These are phyloP conservation scores for Rhamnusium bicolor DNA, from an alignment of 2,888 invertebrate species.

Conservation along the genomic window DNA sequence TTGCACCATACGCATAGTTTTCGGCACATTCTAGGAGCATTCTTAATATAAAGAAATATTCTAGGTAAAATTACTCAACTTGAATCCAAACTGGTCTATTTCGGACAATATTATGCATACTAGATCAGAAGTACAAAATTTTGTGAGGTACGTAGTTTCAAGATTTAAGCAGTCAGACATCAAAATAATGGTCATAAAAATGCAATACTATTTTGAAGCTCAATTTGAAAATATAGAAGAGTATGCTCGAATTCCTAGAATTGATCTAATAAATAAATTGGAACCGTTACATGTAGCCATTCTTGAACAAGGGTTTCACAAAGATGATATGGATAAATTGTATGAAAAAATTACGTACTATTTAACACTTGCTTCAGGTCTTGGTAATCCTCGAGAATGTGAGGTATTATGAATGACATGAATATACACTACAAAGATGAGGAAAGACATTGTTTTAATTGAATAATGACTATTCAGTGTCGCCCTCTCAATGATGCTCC, in stretches of 20 bases:
- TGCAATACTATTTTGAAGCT: conserved; percentile 25
- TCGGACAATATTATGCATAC: conserved; percentile 22
- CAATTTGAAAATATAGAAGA: conserved; percentile 9
- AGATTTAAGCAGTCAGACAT: not conserved
- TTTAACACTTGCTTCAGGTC: not conserved
- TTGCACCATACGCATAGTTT: no score
- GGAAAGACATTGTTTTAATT: no score
- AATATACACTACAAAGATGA: no score
- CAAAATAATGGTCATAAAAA: conserved; percentile 22
- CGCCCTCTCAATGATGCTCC: no score
- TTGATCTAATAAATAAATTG: not conserved
- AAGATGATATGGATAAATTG: not conserved
- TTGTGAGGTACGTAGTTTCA: conserved; percentile 24
- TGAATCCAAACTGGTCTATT: conserved; percentile 39
- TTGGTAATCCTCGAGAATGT: not conserved
- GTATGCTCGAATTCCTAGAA: not conserved
- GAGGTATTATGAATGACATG: not conserved
- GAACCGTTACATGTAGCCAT: not conserved
- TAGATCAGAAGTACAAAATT: conserved; percentile 29
- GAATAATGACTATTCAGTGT: no score
- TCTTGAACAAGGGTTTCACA: not conserved
- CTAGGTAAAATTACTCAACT: conserved; percentile 31
- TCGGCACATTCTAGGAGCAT: no score
- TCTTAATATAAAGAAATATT: not conserved
- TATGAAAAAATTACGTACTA: not conserved